phyloP scores from a whole-genome alignment of 2,888 invertebrate genomes.

The Cecidostiba fungosa region DNA sequence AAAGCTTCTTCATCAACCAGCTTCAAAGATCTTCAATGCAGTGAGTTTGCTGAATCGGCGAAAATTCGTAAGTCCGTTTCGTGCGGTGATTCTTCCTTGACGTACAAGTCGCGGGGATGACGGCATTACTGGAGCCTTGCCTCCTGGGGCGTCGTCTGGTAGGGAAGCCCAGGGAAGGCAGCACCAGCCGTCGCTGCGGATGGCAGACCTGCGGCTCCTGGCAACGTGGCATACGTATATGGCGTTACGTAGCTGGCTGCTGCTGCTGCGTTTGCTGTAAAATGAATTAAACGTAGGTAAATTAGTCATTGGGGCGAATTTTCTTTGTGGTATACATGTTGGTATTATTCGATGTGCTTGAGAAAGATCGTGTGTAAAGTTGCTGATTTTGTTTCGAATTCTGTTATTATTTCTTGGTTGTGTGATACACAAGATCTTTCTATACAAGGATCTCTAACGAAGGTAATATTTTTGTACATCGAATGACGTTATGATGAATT shows the following conservation, averaged over 20 bases:
- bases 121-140: slow-evolving; percentile 86
- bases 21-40: not conserved
- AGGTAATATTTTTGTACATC: not conserved
- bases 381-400: not conserved
- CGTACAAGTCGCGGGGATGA: not conserved
- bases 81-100: not conserved
- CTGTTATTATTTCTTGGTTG: not conserved
- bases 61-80: not conserved
- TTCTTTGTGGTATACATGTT: not conserved
- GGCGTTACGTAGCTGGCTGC: slow-evolving; percentile 89
- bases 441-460: not conserved
- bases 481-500: too few species aligned
- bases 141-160: slow-evolving; percentile 87
- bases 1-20: not conserved
- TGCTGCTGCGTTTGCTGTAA: slow-evolving; percentile 80
- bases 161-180: slow-evolving; percentile 85
- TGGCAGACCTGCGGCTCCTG: slow-evolving; percentile 83
- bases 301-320: not conserved
- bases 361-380: not conserved
- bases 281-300: slow-evolving; percentile 58
- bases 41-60: not conserved
- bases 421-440: not conserved
- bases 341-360: not conserved
- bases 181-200: slow-evolving; percentile 81
- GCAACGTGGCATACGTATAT: slow-evolving; percentile 87